Percentiles rank a stretch among this genome's conserved stretches.
phyloP scores from a whole-genome alignment of 2,113 vertebrate species.

The Pavo muticus region DNA sequence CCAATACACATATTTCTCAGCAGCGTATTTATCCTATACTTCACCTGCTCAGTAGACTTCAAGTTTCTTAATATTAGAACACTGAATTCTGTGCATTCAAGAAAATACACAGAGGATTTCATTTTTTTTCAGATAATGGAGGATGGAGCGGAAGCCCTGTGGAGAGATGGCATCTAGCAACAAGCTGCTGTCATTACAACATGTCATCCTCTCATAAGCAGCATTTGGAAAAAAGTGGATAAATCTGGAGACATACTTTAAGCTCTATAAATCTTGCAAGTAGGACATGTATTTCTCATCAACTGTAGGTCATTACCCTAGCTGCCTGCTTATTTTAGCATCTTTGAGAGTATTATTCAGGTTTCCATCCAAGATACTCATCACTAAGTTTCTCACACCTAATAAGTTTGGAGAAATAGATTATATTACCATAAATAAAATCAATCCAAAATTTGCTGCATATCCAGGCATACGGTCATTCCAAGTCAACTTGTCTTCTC shows the following conservation, averaged over 20 bases:
- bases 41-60: not conserved
- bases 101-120: not conserved
- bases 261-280: not conserved
- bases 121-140: not conserved
- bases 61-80: rapidly evolving
- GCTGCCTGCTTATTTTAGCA: not conserved
- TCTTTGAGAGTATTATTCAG: not conserved
- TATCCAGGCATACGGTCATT: constrained; percentile 91
- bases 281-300: not conserved
- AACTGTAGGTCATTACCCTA: not conserved
- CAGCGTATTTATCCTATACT: not conserved
- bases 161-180: not conserved
- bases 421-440: constrained; percentile 91
- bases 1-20: not conserved
- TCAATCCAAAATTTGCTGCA: constrained; percentile 88
- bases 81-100: not conserved
- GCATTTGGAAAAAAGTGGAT: not conserved
- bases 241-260: not conserved
- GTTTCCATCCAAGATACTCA: not conserved
- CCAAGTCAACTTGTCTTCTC: constrained; percentile 89
- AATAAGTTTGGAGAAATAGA: not conserved
- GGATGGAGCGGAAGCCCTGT: not conserved
- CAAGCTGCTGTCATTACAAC: not conserved
- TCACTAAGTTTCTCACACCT: not conserved
- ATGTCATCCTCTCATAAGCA: not conserved